These are phyloP conservation scores for Archilochus colubris DNA, from an alignment of 2,113 vertebrate species.

Conservation along the genomic window DNA sequence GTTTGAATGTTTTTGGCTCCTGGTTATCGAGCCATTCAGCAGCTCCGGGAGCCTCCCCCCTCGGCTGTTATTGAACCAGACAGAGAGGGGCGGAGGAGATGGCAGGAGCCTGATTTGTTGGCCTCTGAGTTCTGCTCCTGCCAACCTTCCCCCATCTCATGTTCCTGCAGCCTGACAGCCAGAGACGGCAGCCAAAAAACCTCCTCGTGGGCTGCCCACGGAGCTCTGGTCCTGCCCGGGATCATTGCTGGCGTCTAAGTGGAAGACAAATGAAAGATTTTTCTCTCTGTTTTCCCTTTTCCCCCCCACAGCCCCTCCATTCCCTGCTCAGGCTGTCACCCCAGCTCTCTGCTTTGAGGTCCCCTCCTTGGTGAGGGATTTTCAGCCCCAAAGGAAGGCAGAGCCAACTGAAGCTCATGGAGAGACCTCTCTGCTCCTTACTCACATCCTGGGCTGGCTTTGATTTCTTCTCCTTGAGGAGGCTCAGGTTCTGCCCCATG, in stretches of 20 bases:
- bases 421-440: neutral
- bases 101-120: slow-evolving; percentile 70
- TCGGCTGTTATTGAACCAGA: slow-evolving; percentile 37
- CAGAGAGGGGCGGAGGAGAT: slow-evolving; percentile 65
- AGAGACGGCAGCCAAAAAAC: neutral
- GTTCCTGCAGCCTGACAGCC: slow-evolving; percentile 30
- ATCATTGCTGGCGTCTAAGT: accelerated
- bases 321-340: neutral
- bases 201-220: neutral
- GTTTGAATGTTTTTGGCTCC: slow-evolving; percentile 60
- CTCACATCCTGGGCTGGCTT: neutral
- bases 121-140: slow-evolving; percentile 47
- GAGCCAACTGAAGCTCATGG: accelerated
- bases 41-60: slow-evolving; percentile 26
- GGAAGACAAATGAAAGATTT: neutral
- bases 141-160: slow-evolving; percentile 15
- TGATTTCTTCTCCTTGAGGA: neutral
- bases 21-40: slow-evolving; percentile 41
- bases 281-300: accelerated
- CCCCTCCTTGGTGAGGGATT: neutral
- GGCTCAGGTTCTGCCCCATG: neutral
- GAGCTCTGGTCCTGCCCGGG: accelerated
- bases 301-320: neutral
- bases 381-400: neutral
- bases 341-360: neutral